Evolutionary conservation across 2,888 invertebrate species (phyloP), one percentile per base, ranked within the genome.

Genomic region (Ochropacha duplaris): DNA sequence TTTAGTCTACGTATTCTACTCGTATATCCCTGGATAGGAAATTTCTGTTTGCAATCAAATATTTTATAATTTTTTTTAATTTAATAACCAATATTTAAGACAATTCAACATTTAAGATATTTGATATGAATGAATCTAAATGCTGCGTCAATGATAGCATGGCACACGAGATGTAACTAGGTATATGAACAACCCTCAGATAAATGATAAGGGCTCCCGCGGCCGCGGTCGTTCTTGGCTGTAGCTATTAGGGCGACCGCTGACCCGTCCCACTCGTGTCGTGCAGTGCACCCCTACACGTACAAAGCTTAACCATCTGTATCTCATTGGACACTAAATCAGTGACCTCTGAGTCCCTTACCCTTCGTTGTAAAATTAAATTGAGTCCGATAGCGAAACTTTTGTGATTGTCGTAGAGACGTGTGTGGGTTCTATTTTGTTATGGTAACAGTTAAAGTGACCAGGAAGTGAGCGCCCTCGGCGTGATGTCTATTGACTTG

Each of bases 401-500:
- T 76, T 76, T 71, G 67, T 65, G 68, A 71, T 66, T 58, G 59
- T 54, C 34, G 56, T 57, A 58, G 66, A 65, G 62, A 44, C 44
- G 44, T 60, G 63, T 65, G 62, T 62, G 70, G 67, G 69, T 67
- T 66, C 65, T 68, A 72, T 78, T 72, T 69, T 62, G 71, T 76
- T 68, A 68, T 71, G 72, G 75, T 66, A 77, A 81, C 80, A 79
- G 77, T 78, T 80, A 81, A 74, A 71, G 60, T 71, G 73, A 84
- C 77, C 82, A 85, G 90, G 88, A 90, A 90, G 84, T 80, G 73
- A 82, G 78, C 71, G 80, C 76, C 63, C 68, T 74, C 69, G 75
- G 79, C 73, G 77, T 84, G 81, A 86, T 89, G 87, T 87, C 85
- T 86, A 86, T 88, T 87, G 85, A 85, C 79, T 84, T 75, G 85